A percentile compares a stretch with the other conserved stretches of the same genome.
Evolutionary conservation across 1,140 invertebrate genomes (phyloP).

Genomic region (Magallana ariakensis): DNA sequence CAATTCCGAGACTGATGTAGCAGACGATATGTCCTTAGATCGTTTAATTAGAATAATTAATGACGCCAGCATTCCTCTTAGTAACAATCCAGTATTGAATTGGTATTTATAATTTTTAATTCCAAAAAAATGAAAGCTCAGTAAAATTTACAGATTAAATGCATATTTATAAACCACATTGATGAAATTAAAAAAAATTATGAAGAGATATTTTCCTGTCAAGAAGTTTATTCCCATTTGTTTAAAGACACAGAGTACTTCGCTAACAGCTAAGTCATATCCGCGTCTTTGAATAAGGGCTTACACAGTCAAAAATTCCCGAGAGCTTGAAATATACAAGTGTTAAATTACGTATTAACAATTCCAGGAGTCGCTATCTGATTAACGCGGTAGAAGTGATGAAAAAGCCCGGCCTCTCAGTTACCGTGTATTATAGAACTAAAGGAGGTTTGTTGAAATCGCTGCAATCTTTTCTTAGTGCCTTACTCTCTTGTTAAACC

Average conservation of each 20-base stretch:
- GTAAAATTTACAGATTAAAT: too few relatives aligned
- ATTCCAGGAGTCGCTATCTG: not conserved
- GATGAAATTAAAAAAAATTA: too few relatives aligned
- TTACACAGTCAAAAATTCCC: too few relatives aligned
- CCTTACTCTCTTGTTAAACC: not conserved
- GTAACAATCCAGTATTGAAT: too few relatives aligned
- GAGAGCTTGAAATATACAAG: not conserved
- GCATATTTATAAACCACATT: too few relatives aligned
- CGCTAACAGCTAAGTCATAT: too few relatives aligned
- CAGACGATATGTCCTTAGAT: not conserved
- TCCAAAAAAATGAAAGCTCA: too few relatives aligned
- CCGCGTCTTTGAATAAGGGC: too few relatives aligned
- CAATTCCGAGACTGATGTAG: not conserved
- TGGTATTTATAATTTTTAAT: too few relatives aligned
- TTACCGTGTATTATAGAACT: slow-evolving; percentile 18
- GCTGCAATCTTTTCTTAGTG: not conserved
- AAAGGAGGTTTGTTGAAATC: slow-evolving; percentile 26
- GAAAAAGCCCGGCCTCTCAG: not conserved
- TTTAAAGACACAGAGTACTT: too few relatives aligned
- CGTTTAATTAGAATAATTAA: slow-evolving; percentile 17
- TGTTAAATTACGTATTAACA: slow-evolving; percentile 9
- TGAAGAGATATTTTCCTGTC: too few relatives aligned
- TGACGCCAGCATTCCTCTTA: not conserved
- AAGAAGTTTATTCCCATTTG: too few relatives aligned
- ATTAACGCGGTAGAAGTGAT: slow-evolving; percentile 5